Percentiles rank a stretch among this genome's conserved stretches.
Evolutionary conservation across 2,113 vertebrate species (phyloP).

Genomic region (Tenrec ecaudatus): DNA sequence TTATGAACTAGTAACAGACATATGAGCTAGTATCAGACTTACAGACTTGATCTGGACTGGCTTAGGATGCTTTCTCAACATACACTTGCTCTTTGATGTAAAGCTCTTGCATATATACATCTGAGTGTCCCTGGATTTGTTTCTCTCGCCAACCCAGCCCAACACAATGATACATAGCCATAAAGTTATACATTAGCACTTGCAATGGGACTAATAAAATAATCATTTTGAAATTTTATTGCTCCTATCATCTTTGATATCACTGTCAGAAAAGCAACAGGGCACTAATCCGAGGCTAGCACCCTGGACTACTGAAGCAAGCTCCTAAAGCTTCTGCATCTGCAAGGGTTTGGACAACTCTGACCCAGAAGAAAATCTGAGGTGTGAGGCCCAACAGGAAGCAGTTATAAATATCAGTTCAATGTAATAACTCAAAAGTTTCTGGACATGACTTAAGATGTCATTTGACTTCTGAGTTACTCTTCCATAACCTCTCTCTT

Average conservation of each 20-base stretch:
- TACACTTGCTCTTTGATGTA: too few relatives aligned
- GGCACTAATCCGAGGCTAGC: not conserved
- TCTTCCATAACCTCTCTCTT: not conserved
- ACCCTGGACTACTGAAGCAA: not conserved
- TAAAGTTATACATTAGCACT: not conserved
- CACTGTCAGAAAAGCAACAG: too few relatives aligned
- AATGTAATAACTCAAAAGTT: not conserved
- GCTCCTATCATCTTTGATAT: too few relatives aligned
- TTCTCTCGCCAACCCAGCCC: too few relatives aligned
- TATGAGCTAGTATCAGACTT: too few relatives aligned
- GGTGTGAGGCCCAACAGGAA: not conserved
- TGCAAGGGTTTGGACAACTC: not conserved
- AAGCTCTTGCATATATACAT: too few relatives aligned
- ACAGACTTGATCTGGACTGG: too few relatives aligned
- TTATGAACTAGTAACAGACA: too few relatives aligned
- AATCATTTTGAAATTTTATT: not conserved
- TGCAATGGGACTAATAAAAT: not conserved
- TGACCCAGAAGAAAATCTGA: not conserved
- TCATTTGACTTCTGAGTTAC: not conserved
- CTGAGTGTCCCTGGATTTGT: too few relatives aligned
- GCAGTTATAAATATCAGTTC: not conserved
- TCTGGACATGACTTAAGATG: not conserved
- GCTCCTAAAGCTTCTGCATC: not conserved
- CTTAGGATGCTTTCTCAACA: too few relatives aligned
- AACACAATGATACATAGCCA: not conserved